Percentiles rank a stretch among this genome's conserved stretches.
Evolutionary conservation across 2,797 vertebrate species (phyloP).

Genomic region (Ammospiza maritima): DNA sequence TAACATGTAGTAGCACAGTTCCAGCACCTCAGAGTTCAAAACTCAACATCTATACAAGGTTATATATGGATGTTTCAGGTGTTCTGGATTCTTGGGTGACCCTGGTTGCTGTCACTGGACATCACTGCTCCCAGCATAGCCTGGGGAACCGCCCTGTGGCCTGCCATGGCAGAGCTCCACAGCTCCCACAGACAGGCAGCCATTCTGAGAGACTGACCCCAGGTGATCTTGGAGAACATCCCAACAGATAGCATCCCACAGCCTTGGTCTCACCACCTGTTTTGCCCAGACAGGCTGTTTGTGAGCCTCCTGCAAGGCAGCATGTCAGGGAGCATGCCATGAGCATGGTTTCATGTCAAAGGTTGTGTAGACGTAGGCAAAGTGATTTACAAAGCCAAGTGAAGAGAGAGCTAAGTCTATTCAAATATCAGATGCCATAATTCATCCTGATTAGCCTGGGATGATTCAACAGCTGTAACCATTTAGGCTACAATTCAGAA

Average conservation of each 20-base stretch:
- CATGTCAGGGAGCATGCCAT: neutral
- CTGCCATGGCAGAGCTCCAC: rapidly evolving
- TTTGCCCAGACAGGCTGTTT: neutral
- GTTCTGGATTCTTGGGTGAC: neutral
- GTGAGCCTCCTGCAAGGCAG: neutral
- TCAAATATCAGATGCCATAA: slow-evolving; percentile 57
- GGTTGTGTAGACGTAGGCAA: slow-evolving; percentile 25
- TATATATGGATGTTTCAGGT: neutral
- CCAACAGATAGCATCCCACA: neutral
- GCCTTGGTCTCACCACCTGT: neutral
- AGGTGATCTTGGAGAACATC: neutral
- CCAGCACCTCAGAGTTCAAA: neutral
- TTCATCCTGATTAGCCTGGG: slow-evolving; percentile 58
- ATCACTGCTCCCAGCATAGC: neutral
- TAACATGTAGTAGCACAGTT: neutral
- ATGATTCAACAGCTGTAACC: slow-evolving; percentile 70
- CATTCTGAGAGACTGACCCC: neutral
- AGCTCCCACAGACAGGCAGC: neutral
- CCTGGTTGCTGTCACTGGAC: neutral
- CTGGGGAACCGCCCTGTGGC: neutral
- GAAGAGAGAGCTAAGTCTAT: slow-evolving; percentile 46
- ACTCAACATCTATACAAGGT: neutral
- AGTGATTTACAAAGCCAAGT: slow-evolving; percentile 40
- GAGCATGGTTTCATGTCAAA: slow-evolving; percentile 14
- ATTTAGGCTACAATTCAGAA: slow-evolving; percentile 62